Evolutionary conservation across 2,888 invertebrate genomes (phyloP).

Genomic region (Acleris holmiana): DNA sequence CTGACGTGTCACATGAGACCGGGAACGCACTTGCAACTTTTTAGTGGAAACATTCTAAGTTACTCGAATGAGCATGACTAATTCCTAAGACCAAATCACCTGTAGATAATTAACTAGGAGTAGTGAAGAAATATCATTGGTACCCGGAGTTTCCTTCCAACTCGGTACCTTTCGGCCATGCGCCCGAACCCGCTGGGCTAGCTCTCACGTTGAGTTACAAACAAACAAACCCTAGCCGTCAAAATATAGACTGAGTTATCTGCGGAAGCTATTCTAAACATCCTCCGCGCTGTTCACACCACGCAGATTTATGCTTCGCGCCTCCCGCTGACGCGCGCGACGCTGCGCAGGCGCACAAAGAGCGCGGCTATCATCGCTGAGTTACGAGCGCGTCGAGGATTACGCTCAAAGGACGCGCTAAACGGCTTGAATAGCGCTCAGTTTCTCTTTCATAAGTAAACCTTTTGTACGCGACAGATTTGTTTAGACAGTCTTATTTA

Average conservation of each 20-base stretch:
- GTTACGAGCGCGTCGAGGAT: constrained; percentile 28
- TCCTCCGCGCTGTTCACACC: constrained; percentile 14
- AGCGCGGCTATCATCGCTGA: constrained; percentile 28
- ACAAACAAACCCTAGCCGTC: not conserved
- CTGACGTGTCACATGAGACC: too few relatives aligned
- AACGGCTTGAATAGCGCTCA: not conserved
- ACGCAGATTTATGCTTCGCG: constrained; percentile 32
- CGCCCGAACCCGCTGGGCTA: too few relatives aligned
- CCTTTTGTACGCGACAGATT: not conserved
- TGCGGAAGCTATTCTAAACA: not conserved
- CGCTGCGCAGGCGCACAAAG: constrained; percentile 26
- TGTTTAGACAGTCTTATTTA: too few relatives aligned
- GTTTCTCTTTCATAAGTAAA: constrained; percentile 13
- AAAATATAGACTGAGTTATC: not conserved
- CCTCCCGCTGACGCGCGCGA: constrained; percentile 15
- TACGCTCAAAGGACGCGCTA: constrained; percentile 5
- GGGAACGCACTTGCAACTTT: too few relatives aligned
- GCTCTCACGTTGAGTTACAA: too few relatives aligned
- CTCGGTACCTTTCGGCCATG: too few relatives aligned
- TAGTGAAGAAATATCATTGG: too few relatives aligned
- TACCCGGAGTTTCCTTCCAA: too few relatives aligned
- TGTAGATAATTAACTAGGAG: too few relatives aligned
- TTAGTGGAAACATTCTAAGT: too few relatives aligned
- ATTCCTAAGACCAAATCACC: too few relatives aligned
- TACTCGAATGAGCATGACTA: too few relatives aligned